Base-by-base conservation (phyloP, 2,888 invertebrate species). In the Lordiphosa andalusiaca region DNA sequence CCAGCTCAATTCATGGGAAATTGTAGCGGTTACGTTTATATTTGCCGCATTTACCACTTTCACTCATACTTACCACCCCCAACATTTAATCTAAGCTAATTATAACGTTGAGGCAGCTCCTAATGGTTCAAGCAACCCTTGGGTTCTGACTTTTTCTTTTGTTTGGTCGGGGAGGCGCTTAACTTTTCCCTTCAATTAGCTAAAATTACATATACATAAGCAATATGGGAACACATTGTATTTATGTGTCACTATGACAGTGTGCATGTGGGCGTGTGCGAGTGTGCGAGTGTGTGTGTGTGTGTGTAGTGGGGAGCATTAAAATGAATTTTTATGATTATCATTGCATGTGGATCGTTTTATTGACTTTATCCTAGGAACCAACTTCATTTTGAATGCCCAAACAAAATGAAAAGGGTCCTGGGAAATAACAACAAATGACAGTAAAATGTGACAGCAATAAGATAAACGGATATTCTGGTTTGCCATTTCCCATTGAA, bases 311-410 rank as follows among this genome's bases (percentile, higher is more conserved):
- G 21, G 36, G 23, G 50, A 38, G 35, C 57, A 73, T 73, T 76
- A 76, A 73, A 61, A 72, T 71, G 36, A 71, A 69, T 71, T 72
- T 76, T 76, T 76, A 72, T 69, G 60, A 59, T 76, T 69, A 72
- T 75, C 56, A 56, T 48, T 58, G 70, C 73, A 69, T 73, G 58
- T 66, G 73, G 54, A 76, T 72, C 73, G 73, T 73, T 76, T 72
- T 72, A 72, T 76, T 76, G 76, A 66, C 69, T 59, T 33, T 36
- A 41, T 40, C 39, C 40, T 19, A 30, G 38, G 41, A 53, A 33
- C 38, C 41, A 38, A 58, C 41, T 61, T 50, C 44, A 53, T 53
- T 52, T 56, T 44, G 44, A 21, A 37, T 30, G 39, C 7, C 40
- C 25, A 30, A 30, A 30, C 9, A 9, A 30, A 30, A 30, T 30